A percentile compares a stretch with the other conserved stretches of the same genome.
Evolutionary conservation across 2,888 invertebrate genomes (phyloP).

Genomic region (Agrotis exclamationis): DNA sequence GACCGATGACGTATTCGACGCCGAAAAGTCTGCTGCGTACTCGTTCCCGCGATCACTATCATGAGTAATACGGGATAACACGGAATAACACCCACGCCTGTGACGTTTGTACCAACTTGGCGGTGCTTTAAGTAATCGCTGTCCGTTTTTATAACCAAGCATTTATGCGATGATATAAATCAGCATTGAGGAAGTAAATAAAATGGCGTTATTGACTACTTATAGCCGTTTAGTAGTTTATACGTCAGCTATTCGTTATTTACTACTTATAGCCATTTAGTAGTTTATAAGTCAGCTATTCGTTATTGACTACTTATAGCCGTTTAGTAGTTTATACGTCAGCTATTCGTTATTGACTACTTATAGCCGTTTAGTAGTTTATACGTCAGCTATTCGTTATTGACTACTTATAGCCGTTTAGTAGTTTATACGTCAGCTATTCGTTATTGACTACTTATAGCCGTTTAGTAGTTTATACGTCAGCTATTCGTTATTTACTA

Average conservation of each 20-base stretch:
- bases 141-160: slow-evolving; percentile 53
- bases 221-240: slow-evolving; percentile 23
- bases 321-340: slow-evolving; percentile 25
- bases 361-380: slow-evolving; percentile 24
- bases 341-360: slow-evolving; percentile 22
- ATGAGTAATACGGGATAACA: slow-evolving; percentile 68
- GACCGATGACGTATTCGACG: slow-evolving; percentile 68
- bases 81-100: slow-evolving; percentile 69
- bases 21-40: slow-evolving; percentile 69
- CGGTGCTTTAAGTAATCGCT: slow-evolving; percentile 57
- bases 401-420: slow-evolving; percentile 23
- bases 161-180: slow-evolving; percentile 46
- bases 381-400: slow-evolving; percentile 30
- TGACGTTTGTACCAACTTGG: slow-evolving; percentile 57
- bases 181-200: slow-evolving; percentile 36
- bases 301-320: slow-evolving; percentile 25
- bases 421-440: slow-evolving; percentile 18
- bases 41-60: slow-evolving; percentile 67
- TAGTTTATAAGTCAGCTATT: slow-evolving; percentile 19
- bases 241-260: slow-evolving; percentile 6
- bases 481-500: slow-evolving; percentile 21
- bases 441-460: slow-evolving; percentile 26
- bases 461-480: slow-evolving; percentile 25
- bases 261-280: slow-evolving; percentile 21
- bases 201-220: slow-evolving; percentile 22